A percentile compares a stretch with the other conserved stretches of the same genome.
phyloP scores from a whole-genome alignment of 2,797 vertebrate species.

The Calcarius lapponicus region DNA sequence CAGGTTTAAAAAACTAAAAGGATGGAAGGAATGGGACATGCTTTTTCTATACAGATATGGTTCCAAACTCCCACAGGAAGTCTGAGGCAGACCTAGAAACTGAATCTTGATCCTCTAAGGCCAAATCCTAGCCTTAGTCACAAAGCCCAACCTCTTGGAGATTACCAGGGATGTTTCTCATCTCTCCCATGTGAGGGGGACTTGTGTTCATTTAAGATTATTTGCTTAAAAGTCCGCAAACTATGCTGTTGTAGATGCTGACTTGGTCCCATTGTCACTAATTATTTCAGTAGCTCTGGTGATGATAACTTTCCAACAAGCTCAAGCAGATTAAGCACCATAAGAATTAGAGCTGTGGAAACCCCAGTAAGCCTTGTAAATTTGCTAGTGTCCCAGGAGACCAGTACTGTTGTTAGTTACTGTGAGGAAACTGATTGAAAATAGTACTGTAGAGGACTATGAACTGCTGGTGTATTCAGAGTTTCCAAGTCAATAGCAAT shows the following conservation, averaged over 20 bases:
- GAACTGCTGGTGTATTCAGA: background rate
- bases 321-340: slow-evolving; percentile 18
- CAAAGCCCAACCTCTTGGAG: background rate
- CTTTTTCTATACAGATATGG: background rate
- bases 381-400: slow-evolving; percentile 49
- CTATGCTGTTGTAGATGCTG: background rate
- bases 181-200: background rate
- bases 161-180: background rate
- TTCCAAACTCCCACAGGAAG: background rate
- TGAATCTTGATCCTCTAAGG: background rate
- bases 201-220: background rate
- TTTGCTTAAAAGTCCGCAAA: background rate
- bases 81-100: background rate
- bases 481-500: slow-evolving; percentile 40
- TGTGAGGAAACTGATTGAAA: slow-evolving; percentile 38
- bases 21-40: background rate
- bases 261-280: slow-evolving; percentile 6
- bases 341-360: slow-evolving; percentile 49
- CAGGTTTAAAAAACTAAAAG: background rate
- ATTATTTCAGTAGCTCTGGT: slow-evolving; percentile 11
- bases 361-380: slow-evolving; percentile 40
- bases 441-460: slow-evolving; percentile 8
- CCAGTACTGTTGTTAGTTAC: slow-evolving; percentile 58
- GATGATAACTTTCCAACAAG: slow-evolving; percentile 30
- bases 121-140: background rate